A percentile compares a stretch with the other conserved stretches of the same genome.
Conservation (phyloP, 1,140 invertebrate genomes). For the fruit fly (Drosophila melanogaster) region Release_6_plus_ISO1_MT NT_033777.3:4389001-4389500, state of each 20-base stretch:
- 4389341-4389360: constrained; percentile 70
- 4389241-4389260: constrained; percentile 79
- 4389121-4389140: constrained; percentile 54
- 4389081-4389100: constrained; percentile 65
- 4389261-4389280: constrained; percentile 78
- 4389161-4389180: constrained; percentile 41
- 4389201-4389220: constrained; percentile 63
- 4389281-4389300: constrained; percentile 81
- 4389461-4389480: constrained; percentile 24
- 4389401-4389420: constrained; percentile 59
- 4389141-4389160: constrained; percentile 62
- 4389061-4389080: constrained; percentile 76
- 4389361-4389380: constrained; percentile 66
- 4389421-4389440: constrained; percentile 32
- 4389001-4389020: constrained; percentile 4
- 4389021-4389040: constrained; percentile 3
- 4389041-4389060: constrained; percentile 13
- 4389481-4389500: constrained; percentile 40
- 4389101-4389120: constrained; percentile 4
- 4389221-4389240: constrained; percentile 71
- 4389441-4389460: constrained; percentile 29
- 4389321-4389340: constrained; percentile 78
- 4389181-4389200: constrained; percentile 50
- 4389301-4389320: constrained; percentile 81
- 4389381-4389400: constrained; percentile 23